Evolutionary conservation across 2,888 invertebrate genomes (phyloP).

Genomic region (Octodonta nipae): DNA sequence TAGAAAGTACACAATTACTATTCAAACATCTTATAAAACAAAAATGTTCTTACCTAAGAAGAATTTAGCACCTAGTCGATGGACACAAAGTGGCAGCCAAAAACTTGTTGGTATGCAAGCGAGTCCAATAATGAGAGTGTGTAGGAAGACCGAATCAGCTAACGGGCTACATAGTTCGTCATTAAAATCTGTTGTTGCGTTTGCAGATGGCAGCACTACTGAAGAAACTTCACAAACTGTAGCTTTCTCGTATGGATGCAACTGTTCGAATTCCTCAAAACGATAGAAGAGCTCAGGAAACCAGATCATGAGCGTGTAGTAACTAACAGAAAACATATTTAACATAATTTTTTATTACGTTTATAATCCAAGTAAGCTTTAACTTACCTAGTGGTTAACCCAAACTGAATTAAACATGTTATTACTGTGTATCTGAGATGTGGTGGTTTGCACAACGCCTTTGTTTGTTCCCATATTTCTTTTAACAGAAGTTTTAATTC

Average conservation of each 20-base stretch:
- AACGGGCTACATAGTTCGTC: slow-evolving; percentile 52
- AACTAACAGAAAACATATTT: slow-evolving; percentile 41
- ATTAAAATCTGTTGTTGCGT: slow-evolving; percentile 28
- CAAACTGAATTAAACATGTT: slow-evolving; percentile 71
- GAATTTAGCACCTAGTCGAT: slow-evolving; percentile 67
- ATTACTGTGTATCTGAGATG: slow-evolving; percentile 62
- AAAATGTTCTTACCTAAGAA: slow-evolving; percentile 63
- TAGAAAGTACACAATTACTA: too few relatives aligned
- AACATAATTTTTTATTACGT: not conserved
- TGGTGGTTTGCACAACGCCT: slow-evolving; percentile 58
- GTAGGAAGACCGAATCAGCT: slow-evolving; percentile 54
- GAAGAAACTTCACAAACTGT: slow-evolving; percentile 68
- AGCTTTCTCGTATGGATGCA: slow-evolving; percentile 52
- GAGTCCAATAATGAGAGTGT: slow-evolving; percentile 65
- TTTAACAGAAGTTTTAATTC: slow-evolving; percentile 53
- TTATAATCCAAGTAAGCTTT: not conserved
- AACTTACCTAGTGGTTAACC: slow-evolving; percentile 57
- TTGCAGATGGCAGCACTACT: slow-evolving; percentile 41
- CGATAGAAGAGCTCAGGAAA: slow-evolving; percentile 79
- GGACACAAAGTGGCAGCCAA: slow-evolving; percentile 65
- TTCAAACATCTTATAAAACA: too few relatives aligned
- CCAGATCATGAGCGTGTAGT: slow-evolving; percentile 86
- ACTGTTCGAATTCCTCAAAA: slow-evolving; percentile 59
- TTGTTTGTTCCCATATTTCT: slow-evolving; percentile 64
- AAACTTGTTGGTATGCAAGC: slow-evolving; percentile 71